These are phyloP conservation scores for Caenorhabditis angaria DNA, from an alignment of 2,888 invertebrate species.

Conservation along the genomic window DNA sequence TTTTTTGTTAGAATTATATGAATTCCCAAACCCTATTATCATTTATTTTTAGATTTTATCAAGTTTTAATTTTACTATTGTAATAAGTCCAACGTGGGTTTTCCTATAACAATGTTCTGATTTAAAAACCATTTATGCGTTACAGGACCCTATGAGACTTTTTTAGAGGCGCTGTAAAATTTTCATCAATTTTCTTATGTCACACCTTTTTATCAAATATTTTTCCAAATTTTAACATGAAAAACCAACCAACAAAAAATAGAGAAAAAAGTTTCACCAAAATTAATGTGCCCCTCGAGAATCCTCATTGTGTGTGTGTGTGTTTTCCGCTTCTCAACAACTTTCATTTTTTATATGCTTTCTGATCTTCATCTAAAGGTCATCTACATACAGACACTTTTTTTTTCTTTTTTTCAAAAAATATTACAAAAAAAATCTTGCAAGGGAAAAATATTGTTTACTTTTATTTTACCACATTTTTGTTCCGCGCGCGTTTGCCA, in stretches of 20 bases:
- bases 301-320: conserved; percentile 13
- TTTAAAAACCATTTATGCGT: neutral
- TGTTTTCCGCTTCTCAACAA: conserved; percentile 3
- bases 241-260: neutral
- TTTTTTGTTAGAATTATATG: too few species aligned
- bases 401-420: neutral
- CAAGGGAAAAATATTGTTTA: neutral
- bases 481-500: neutral
- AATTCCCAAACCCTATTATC: too few species aligned
- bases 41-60: too few species aligned
- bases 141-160: too few species aligned
- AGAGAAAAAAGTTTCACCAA: conserved; percentile 17
- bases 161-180: too few species aligned
- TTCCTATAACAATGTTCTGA: neutral
- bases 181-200: too few species aligned
- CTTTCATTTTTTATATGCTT: conserved; percentile 1
- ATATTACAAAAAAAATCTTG: neutral
- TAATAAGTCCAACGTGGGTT: too few species aligned
- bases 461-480: conserved; percentile 2
- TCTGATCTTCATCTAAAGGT: conserved; percentile 6
- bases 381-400: neutral
- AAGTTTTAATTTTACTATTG: too few species aligned
- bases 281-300: conserved; percentile 45
- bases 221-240: neutral
- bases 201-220: neutral